phyloP scores from a whole-genome alignment of 2,113 vertebrate species.

The Alethe castanea region DNA sequence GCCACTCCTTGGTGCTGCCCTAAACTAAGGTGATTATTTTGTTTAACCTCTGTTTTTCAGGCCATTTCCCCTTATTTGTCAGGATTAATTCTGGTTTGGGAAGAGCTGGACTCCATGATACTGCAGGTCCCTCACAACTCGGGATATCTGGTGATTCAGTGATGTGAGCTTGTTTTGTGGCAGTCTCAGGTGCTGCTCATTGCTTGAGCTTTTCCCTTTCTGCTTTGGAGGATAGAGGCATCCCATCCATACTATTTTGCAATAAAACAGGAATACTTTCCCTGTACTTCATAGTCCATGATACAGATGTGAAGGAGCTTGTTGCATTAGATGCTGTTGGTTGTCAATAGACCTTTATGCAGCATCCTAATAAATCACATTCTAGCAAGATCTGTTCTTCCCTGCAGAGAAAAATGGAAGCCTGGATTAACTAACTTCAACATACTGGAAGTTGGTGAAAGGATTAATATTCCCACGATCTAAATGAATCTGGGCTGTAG shows the following conservation, averaged over 20 bases:
- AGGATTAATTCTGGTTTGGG: not conserved
- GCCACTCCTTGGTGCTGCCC: not conserved
- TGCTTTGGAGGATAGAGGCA: not conserved
- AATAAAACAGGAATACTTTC: not conserved
- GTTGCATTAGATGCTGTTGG: not conserved
- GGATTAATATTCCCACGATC: not conserved
- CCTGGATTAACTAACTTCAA: not conserved
- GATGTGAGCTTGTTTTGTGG: not conserved
- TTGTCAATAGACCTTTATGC: not conserved
- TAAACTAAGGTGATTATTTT: not conserved
- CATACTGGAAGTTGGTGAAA: not conserved
- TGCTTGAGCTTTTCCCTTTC: not conserved
- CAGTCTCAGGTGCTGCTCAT: not conserved
- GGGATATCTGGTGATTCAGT: rapidly evolving
- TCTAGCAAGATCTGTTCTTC: not conserved
- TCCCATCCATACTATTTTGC: not conserved
- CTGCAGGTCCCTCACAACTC: rapidly evolving
- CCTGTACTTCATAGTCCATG: not conserved
- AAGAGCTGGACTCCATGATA: not conserved
- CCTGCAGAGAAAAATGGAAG: not conserved
- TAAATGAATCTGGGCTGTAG: not conserved
- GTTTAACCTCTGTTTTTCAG: not conserved
- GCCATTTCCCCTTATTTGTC: not conserved
- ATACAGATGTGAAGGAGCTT: not conserved
- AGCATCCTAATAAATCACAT: not conserved